Evolutionary conservation across 2,888 invertebrate genomes (phyloP).

Genomic region (Luperina nickerlii): DNA sequence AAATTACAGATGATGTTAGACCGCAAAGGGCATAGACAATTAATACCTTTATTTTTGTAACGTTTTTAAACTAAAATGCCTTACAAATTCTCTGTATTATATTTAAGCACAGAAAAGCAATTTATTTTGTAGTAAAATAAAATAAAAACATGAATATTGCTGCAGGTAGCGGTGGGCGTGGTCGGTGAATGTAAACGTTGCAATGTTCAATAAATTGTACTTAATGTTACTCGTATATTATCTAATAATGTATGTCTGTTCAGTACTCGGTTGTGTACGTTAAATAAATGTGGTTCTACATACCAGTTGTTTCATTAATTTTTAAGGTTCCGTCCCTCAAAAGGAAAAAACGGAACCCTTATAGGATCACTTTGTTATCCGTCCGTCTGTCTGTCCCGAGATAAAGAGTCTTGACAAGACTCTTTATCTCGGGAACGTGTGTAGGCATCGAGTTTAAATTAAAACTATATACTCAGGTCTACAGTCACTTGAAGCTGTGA

Average conservation of each 20-base stretch:
- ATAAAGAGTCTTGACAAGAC: too few relatives aligned
- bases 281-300: slow-evolving; percentile 75
- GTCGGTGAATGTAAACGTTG: slow-evolving; percentile 15
- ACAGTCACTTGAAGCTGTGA: too few relatives aligned
- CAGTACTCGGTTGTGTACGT: slow-evolving; percentile 71
- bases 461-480: too few relatives aligned
- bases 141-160: slow-evolving; percentile 51
- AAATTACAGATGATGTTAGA: not conserved
- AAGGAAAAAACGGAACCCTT: too few relatives aligned
- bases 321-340: too few relatives aligned
- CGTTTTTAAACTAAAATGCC: not conserved
- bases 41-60: slow-evolving; percentile 1
- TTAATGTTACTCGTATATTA: slow-evolving; percentile 56
- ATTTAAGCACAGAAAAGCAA: not conserved
- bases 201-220: slow-evolving; percentile 51
- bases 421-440: too few relatives aligned
- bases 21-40: not conserved
- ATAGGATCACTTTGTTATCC: too few relatives aligned
- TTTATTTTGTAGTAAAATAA: slow-evolving; percentile 5
- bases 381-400: too few relatives aligned
- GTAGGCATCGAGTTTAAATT: too few relatives aligned
- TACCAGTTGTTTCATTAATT: slow-evolving; percentile 51
- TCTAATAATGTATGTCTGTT: slow-evolving; percentile 52
- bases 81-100: not conserved
- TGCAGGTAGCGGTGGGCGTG: slow-evolving; percentile 9